These are phyloP conservation scores for Xiphophorus hellerii DNA, from an alignment of 2,113 vertebrate genomes.

Conservation along the genomic window DNA sequence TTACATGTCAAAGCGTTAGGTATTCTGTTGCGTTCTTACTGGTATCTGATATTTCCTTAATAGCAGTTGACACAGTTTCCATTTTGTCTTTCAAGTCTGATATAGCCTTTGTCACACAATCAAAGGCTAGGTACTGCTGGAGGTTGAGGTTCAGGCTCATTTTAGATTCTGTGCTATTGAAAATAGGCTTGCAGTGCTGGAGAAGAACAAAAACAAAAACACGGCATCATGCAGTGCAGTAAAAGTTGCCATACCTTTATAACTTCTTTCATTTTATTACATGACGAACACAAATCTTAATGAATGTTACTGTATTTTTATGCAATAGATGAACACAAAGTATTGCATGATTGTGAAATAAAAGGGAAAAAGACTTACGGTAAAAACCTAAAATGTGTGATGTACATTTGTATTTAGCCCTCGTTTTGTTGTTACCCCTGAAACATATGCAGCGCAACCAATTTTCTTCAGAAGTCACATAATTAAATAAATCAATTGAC, in stretches of 20 bases:
- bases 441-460: too few species aligned
- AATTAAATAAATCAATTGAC: too few species aligned
- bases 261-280: not conserved
- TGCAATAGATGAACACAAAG: not conserved
- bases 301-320: not conserved
- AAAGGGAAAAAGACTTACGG: not conserved
- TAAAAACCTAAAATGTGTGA: too few species aligned
- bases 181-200: slow-evolving; percentile 23
- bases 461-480: too few species aligned
- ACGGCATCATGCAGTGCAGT: not conserved
- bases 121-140: slow-evolving; percentile 10
- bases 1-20: not conserved
- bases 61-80: slow-evolving; percentile 13
- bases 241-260: not conserved
- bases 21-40: slow-evolving; percentile 17
- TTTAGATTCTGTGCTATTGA: not conserved
- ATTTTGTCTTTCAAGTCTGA: slow-evolving; percentile 33
- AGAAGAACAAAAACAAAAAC: not conserved
- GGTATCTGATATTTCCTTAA: slow-evolving; percentile 26
- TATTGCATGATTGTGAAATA: not conserved
- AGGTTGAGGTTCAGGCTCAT: not conserved
- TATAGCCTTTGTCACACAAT: slow-evolving; percentile 35
- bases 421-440: too few species aligned
- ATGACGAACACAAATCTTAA: not conserved
- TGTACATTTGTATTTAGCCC: too few species aligned